Evolutionary conservation across 2,888 invertebrate species (phyloP), one percentile per base, ranked within the genome.

Genomic region (Platynereis dumerilii): DNA sequence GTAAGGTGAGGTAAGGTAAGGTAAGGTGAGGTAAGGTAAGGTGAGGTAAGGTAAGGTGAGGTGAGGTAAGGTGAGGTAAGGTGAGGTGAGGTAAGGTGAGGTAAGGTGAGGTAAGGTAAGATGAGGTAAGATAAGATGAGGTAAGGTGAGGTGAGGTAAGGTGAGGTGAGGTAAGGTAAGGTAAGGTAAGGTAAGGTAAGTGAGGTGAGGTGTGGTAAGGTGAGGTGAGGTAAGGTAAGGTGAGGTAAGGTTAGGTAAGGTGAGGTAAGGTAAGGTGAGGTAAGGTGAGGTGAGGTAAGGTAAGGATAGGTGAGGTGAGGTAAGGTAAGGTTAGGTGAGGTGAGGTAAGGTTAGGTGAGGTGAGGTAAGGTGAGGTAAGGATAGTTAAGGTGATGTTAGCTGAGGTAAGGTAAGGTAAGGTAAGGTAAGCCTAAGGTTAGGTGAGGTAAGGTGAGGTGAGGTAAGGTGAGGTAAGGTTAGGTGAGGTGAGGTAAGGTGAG

Each of bases 271-370:
- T n/a, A n/a, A n/a, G n/a, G n/a, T n/a, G n/a, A n/a, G n/a, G n/a
- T n/a, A n/a, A n/a, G n/a, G n/a, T n/a, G n/a, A n/a, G 56, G 29
- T 29, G 56, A 39, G 56, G 56, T 39, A 56, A 28, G 54, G n/a
- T 24, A 28, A 28, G 54, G 54, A 26, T 27, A 28, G 54, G n/a
- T 24, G 54, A n/a, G 54, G 54, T 28, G 28, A 28, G 54, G 24
- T 24, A n/a, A 28, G 24, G 54, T 28, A 54, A n/a, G 12, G n/a
- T 24, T 12, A n/a, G 54, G 54, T 28, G 28, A 28, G 54, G 24
- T 24, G 54, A n/a, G 54, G 54, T 28, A 54, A 28, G 54, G 24
- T 24, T 26, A 24, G 54, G 15, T n/a, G 28, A 28, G 54, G n/a
- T 24, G 54, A 54, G 54, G 54, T 28, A 54, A 28, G 54, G 24